Conservation (phyloP, 1,140 invertebrate species). For the Drosophila repletoides region DNA sequence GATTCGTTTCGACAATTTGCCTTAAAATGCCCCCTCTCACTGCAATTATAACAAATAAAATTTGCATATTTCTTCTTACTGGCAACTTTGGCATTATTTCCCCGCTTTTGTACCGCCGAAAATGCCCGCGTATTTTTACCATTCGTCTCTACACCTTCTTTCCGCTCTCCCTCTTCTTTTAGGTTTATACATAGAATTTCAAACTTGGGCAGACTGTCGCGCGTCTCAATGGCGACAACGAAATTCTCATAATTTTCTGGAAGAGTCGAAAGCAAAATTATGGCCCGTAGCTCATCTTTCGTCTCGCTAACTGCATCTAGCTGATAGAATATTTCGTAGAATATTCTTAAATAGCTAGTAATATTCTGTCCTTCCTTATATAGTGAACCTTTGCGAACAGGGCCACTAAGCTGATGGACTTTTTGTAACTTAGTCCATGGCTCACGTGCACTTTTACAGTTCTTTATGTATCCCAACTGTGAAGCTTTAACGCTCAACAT, state of each 20-base stretch:
- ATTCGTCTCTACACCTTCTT: neutral
- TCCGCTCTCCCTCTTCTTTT: slow-evolving; percentile 10
- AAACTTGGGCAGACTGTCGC: no score
- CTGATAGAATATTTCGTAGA: slow-evolving; percentile 9
- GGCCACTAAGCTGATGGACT: slow-evolving; percentile 9
- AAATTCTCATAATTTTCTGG: slow-evolving; percentile 14
- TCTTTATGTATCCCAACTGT: slow-evolving; percentile 13
- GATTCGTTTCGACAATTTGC: neutral
- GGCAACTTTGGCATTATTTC: neutral
- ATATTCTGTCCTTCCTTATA: slow-evolving; percentile 10
- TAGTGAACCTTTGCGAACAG: neutral
- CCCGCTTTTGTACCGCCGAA: neutral
- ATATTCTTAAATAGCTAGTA: neutral
- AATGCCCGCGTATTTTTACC: no score
- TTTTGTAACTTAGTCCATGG: slow-evolving; percentile 2
- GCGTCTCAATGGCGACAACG: slow-evolving; percentile 15
- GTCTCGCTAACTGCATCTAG: slow-evolving; percentile 1
- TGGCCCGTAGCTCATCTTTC: slow-evolving; percentile 1
- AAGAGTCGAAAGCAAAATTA: slow-evolving; percentile 12
- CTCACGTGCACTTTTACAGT: no score
- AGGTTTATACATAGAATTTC: slow-evolving; percentile 7
- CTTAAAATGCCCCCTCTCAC: no score
- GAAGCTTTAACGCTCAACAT: neutral
- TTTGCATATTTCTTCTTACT: neutral
- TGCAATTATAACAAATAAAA: no score